Evolutionary conservation across 2,888 invertebrate species (phyloP).

Genomic region (Iselma pallidipennis): DNA sequence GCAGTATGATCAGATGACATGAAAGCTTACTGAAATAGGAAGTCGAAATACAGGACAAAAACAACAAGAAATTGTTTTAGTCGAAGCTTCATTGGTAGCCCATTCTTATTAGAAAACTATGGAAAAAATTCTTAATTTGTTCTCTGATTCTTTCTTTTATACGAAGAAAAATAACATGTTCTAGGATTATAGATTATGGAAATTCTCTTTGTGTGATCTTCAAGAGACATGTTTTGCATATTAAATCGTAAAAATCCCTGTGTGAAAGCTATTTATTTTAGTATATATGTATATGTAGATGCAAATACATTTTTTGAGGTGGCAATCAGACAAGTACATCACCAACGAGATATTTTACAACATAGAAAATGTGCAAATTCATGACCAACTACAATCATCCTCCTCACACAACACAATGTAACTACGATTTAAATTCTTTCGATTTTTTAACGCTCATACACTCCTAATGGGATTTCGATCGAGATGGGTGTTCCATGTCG

Average conservation of each 20-base stretch:
- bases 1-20: slow-evolving; percentile 26
- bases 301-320: slow-evolving; percentile 1
- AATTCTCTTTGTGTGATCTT: too few relatives aligned
- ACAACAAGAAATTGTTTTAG: not conserved
- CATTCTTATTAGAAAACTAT: too few relatives aligned
- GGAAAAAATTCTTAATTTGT: too few relatives aligned
- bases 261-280: slow-evolving; percentile 21
- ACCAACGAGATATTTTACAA: slow-evolving; percentile 11
- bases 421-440: slow-evolving; percentile 46
- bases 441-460: slow-evolving; percentile 46
- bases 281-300: slow-evolving; percentile 23
- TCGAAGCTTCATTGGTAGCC: not conserved
- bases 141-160: not conserved
- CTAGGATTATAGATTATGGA: not conserved
- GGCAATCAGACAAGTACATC: slow-evolving; percentile 1
- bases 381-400: slow-evolving; percentile 18
- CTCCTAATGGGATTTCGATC: slow-evolving; percentile 48
- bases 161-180: not conserved
- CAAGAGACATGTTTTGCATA: not conserved
- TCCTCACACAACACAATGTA: slow-evolving; percentile 27
- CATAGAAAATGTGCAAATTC: slow-evolving; percentile 35
- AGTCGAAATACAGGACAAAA: slow-evolving; percentile 11
- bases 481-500: slow-evolving; percentile 50
- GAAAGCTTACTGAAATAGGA: slow-evolving; percentile 25
- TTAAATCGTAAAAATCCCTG: not conserved